Percentiles rank a stretch among this genome's conserved stretches.
Conservation (phyloP, 2,888 invertebrate genomes). For the Drosophila silvestris region DNA sequence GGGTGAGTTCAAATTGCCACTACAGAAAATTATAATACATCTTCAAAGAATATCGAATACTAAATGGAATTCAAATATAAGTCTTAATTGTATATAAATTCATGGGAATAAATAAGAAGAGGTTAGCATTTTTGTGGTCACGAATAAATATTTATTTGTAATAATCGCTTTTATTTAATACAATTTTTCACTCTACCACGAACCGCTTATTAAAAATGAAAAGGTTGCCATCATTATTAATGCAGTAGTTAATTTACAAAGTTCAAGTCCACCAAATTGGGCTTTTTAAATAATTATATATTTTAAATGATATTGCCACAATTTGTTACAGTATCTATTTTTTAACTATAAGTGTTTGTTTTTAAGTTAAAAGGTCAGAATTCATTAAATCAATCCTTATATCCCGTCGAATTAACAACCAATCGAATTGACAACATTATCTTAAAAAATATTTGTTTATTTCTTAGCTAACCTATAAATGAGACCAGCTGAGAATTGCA, state of each 20-base stretch:
- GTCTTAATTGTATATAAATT: not conserved
- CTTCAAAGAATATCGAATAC: not conserved
- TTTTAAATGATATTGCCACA: not conserved
- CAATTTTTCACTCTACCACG: not conserved
- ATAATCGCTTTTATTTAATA: not conserved
- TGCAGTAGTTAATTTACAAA: too few relatives aligned
- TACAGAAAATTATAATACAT: not conserved
- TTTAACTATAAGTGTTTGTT: not conserved
- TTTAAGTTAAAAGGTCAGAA: not conserved
- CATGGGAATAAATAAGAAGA: not conserved
- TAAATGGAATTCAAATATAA: not conserved
- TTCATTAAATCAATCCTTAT: not conserved
- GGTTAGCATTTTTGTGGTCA: not conserved
- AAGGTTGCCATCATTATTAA: not conserved
- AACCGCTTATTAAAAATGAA: not conserved
- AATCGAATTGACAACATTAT: not conserved
- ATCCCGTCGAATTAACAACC: not conserved
- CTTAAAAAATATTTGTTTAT: not conserved
- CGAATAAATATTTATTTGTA: not conserved
- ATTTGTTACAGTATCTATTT: not conserved
- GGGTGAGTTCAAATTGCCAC: conserved; percentile 65
- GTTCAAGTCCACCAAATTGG: not conserved
- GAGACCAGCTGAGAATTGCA: too few relatives aligned
- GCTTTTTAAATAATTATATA: not conserved
- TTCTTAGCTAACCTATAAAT: not conserved